Conservation (phyloP, 2,113 vertebrate species). For the Lipotes vexillifer region DNA sequence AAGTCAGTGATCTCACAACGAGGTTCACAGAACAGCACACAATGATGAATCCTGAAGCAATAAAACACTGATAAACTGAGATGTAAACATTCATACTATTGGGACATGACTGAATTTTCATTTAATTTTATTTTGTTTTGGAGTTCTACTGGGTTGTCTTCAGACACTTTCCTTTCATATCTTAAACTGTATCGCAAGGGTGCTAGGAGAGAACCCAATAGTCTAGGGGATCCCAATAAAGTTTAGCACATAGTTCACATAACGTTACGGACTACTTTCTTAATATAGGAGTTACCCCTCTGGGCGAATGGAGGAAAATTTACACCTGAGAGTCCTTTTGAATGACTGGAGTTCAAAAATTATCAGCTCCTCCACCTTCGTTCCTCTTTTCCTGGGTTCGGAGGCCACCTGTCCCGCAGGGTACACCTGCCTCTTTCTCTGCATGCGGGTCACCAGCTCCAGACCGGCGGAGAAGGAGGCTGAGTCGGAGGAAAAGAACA, state of each 20-base stretch:
- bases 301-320: not conserved
- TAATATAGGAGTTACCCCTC: not conserved
- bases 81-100: not conserved
- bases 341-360: not conserved
- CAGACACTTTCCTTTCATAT: not conserved
- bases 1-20: not conserved
- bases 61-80: not conserved
- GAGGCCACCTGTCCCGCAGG: not conserved
- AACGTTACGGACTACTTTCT: not conserved
- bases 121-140: not conserved
- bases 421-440: not conserved
- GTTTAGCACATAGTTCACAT: not conserved
- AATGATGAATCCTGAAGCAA: slow-evolving; percentile 31
- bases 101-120: not conserved
- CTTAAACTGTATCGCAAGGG: not conserved
- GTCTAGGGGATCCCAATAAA: not conserved
- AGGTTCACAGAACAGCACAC: slow-evolving; percentile 26
- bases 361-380: not conserved
- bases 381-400: not conserved
- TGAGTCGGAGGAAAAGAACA: rapidly evolving
- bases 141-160: not conserved
- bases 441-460: rapidly evolving
- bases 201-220: not conserved
- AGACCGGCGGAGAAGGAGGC: rapidly evolving
- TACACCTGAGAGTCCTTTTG: not conserved